A percentile compares a stretch with the other conserved stretches of the same genome.
These are phyloP conservation scores for Sorex maritimensis DNA, from an alignment of 2,797 vertebrate genomes.

Conservation along the genomic window DNA sequence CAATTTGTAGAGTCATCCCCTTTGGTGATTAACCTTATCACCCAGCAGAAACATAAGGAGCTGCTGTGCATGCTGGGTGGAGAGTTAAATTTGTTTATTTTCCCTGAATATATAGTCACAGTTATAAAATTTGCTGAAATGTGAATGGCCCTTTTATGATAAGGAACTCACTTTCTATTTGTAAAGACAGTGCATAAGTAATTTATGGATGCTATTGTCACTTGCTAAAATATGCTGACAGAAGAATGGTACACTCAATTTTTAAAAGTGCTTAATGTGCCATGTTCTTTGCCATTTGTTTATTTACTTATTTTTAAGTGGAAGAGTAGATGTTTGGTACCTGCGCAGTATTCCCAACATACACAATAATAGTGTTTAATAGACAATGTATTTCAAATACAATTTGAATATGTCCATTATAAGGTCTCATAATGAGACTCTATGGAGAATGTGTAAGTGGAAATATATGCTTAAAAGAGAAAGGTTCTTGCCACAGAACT, in stretches of 20 bases:
- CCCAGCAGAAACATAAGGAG: conserved; percentile 60
- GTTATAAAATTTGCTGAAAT: conserved; percentile 80
- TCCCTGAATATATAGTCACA: conserved; percentile 71
- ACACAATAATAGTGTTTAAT: conserved; percentile 72
- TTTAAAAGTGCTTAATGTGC: conserved; percentile 18
- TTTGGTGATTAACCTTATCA: conserved; percentile 45
- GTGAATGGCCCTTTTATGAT: conserved; percentile 76
- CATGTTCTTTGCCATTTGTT: conserved; percentile 17
- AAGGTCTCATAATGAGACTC: conserved; percentile 76
- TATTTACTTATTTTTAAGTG: conserved; percentile 80
- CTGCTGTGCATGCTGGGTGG: conserved; percentile 13
- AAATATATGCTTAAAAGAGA: conserved; percentile 70
- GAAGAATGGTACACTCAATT: conserved; percentile 64
- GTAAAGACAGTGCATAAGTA: conserved; percentile 53
- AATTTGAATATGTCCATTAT: conserved; percentile 72
- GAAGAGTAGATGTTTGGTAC: conserved; percentile 40
- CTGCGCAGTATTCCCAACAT: conserved; percentile 65
- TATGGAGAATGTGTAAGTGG: conserved; percentile 61
- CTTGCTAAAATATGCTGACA: conserved; percentile 74
- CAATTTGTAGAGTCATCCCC: conserved; percentile 52
- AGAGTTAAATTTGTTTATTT: conserved; percentile 78
- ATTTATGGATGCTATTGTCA: conserved; percentile 71
- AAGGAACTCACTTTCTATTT: conserved; percentile 68
- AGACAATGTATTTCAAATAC: conserved; percentile 71
- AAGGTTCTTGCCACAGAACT: conserved; percentile 58